Evolutionary conservation across 2,797 vertebrate genomes (phyloP).

Genomic region (Peromyscus attwateri): DNA sequence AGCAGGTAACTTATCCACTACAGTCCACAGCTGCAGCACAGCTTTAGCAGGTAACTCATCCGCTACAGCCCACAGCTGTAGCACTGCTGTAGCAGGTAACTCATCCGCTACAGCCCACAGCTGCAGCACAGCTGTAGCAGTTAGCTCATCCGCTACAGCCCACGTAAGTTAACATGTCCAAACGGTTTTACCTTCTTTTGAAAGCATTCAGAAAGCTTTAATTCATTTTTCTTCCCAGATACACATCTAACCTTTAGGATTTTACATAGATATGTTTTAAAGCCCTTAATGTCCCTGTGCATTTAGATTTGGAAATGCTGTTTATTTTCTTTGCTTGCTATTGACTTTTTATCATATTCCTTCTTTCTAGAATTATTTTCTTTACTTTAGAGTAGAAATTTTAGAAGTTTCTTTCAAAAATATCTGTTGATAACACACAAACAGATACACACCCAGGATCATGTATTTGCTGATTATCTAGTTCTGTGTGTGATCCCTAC

Average conservation of each 20-base stretch:
- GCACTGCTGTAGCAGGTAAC: not conserved
- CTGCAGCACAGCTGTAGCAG: not conserved
- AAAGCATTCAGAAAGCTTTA: slow-evolving; percentile 38
- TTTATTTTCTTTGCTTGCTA: not conserved
- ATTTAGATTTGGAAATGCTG: not conserved
- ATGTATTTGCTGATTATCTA: not conserved
- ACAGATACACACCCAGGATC: not conserved
- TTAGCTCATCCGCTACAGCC: not conserved
- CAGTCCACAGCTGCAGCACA: too few species aligned
- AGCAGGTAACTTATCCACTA: too few species aligned
- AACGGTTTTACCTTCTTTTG: slow-evolving; percentile 19
- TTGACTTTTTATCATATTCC: not conserved
- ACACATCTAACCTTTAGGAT: not conserved
- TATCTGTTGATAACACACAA: not conserved
- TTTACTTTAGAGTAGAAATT: not conserved
- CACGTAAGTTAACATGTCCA: not conserved
- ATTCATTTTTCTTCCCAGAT: not conserved
- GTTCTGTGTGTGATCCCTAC: not conserved
- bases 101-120: too few species aligned
- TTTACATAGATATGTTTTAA: slow-evolving; percentile 13
- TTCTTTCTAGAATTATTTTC: slow-evolving; percentile 6
- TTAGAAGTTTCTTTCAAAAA: slow-evolving; percentile 40
- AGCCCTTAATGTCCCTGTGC: not conserved
- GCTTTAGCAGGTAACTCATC: not conserved
- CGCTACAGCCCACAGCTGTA: not conserved